Conservation (phyloP, 2,113 vertebrate genomes). For the Bubo bubo region DNA sequence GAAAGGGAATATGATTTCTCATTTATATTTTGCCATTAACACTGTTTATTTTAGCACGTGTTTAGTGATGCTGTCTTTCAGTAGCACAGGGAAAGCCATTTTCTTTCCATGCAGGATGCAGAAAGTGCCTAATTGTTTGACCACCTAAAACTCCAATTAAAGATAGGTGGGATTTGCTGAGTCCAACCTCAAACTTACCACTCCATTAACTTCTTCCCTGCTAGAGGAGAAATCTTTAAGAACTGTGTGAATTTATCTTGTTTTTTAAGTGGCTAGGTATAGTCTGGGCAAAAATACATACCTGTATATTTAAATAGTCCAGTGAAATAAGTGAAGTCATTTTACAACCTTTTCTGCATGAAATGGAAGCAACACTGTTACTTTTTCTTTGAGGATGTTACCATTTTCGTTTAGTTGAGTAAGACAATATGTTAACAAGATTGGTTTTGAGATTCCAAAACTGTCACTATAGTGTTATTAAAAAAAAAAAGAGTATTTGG, state of each 20-base stretch:
- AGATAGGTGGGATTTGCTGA: not conserved
- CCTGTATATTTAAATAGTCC: not conserved
- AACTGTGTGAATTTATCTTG: not conserved
- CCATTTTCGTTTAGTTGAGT: not conserved
- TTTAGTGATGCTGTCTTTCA: not conserved
- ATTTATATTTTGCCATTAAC: not conserved
- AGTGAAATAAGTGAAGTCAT: not conserved
- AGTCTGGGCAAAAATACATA: not conserved
- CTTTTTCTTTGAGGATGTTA: not conserved
- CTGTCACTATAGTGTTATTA: not conserved
- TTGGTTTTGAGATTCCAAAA: not conserved
- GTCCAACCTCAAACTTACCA: not conserved
- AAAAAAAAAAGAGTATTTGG: not conserved
- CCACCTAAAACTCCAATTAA: not conserved
- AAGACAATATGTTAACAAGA: not conserved
- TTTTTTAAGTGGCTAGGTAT: not conserved
- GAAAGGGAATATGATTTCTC: not conserved
- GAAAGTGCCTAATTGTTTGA: not conserved
- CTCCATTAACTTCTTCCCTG: not conserved
- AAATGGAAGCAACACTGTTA: not conserved
- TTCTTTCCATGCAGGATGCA: not conserved
- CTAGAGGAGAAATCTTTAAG: not conserved
- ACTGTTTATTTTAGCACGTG: not conserved
- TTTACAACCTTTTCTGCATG: not conserved
- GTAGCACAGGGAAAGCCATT: not conserved